Percentiles rank a stretch among this genome's conserved stretches.
phyloP scores from a whole-genome alignment of 1,140 invertebrate genomes.

The Papilio polytes region DNA sequence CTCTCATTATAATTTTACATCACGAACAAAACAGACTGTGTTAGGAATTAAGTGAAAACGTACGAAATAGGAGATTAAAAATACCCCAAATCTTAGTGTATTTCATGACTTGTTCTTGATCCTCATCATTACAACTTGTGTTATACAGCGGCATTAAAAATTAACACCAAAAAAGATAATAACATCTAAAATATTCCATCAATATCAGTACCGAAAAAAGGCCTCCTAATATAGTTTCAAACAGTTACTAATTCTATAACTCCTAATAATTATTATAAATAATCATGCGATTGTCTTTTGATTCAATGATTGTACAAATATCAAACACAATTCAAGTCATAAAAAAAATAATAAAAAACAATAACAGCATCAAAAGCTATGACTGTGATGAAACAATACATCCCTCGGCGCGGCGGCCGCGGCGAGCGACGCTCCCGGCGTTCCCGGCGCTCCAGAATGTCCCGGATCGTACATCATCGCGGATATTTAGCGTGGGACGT shows the following conservation, averaged over 20 bases:
- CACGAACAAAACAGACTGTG: background rate
- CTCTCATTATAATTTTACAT: background rate
- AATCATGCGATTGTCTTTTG: too few relatives aligned
- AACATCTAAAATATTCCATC: too few relatives aligned
- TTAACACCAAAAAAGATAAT: too few relatives aligned
- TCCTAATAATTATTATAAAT: too few relatives aligned
- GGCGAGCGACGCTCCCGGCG: background rate
- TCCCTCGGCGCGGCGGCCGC: background rate
- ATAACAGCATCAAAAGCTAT: conserved; percentile 44
- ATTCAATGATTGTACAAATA: background rate
- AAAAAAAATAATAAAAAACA: conserved; percentile 1
- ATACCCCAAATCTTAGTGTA: too few relatives aligned
- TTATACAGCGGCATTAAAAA: too few relatives aligned
- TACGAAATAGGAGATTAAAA: background rate
- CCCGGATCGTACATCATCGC: conserved; percentile 54
- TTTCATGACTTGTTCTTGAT: too few relatives aligned
- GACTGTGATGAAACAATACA: conserved; percentile 30
- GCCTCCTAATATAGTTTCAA: too few relatives aligned
- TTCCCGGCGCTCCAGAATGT: conserved; percentile 41
- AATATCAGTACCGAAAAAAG: too few relatives aligned
- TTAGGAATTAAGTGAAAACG: conserved; percentile 8
- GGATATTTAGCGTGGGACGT: conserved; percentile 50
- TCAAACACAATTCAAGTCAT: background rate
- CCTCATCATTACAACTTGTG: too few relatives aligned
- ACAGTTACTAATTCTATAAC: too few relatives aligned